Percentiles rank a stretch among this genome's conserved stretches.
These are phyloP conservation scores for Montipora foliosa DNA, from an alignment of 64 coral and sea anemone genomes.

Conservation along the genomic window DNA sequence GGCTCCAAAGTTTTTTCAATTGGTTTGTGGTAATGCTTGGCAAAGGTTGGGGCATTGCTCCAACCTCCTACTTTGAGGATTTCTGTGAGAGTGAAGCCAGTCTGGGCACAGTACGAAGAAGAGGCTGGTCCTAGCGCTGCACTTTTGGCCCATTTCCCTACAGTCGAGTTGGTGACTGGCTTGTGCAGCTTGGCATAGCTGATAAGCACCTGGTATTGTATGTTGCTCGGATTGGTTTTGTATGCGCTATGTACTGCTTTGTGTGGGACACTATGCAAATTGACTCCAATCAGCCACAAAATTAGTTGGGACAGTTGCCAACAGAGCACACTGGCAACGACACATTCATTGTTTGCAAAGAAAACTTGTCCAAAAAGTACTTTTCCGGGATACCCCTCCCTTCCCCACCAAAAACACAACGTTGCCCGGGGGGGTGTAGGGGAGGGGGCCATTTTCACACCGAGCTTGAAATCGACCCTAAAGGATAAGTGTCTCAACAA, in stretches of 20 bases:
- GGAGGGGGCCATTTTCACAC: no score
- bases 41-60: conserved; percentile 42
- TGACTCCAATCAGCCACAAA: no score
- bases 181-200: conserved; percentile 46
- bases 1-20: conserved; percentile 59
- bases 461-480: no score
- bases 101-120: background rate
- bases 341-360: no score
- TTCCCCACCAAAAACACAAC: no score
- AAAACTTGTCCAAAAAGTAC: no score
- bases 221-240: background rate
- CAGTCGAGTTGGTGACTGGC: conserved; percentile 33
- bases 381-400: no score
- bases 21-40: conserved; percentile 67
- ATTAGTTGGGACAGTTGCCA: no score
- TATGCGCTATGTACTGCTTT: background rate
- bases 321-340: no score
- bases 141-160: conserved; percentile 50
- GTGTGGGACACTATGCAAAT: conserved; percentile 33
- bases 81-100: conserved; percentile 8
- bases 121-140: conserved; percentile 52
- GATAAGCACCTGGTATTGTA: conserved; percentile 44
- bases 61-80: conserved; percentile 66
- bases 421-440: no score
- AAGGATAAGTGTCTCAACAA: no score